Base-by-base conservation (phyloP, 2,113 vertebrate species). In the Oncorhynchus kisutch region DNA sequence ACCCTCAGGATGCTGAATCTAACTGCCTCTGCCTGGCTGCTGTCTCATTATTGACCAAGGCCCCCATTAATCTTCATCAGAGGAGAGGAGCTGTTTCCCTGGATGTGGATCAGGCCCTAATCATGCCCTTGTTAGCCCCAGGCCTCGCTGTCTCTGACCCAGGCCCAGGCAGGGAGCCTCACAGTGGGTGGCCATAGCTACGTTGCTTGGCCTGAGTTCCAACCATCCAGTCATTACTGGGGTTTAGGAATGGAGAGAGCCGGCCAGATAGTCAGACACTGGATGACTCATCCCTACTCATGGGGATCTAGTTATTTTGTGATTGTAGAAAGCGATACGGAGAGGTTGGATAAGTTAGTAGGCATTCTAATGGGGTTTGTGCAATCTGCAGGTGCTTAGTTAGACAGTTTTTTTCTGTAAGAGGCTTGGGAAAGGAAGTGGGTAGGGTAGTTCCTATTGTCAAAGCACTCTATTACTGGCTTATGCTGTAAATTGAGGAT, bases 21-120 rank as follows among this genome's bases (percentile, higher is more conserved):
- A 45, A 45, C 39, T 45, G 39, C 39, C 9, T 67, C 65, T 74
- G 77, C 60, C 60, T 64, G 39, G 51, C 51, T 64, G 22, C 75
- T 68, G 75, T 76, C 85, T 82, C 80, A 68, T 84, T 84, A 88
- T 80, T 88, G 88, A 89, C 88, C 77, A 66, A 65, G 68, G 64
- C 82, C 66, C 3, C 82, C 82, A 86, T 92, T 91, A 89, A 91
- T 94, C 87, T 92, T 77, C 78, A 88, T 92, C 1, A 77, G 83
- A 72, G 51, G 72, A 90, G 73, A 81, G 73, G 74, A 86, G 79
- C 83, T 78, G 84, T 92, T 87, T 87, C 71, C 75, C 71, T 22
- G 1, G 65, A 64, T 84, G 74, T 73, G 72, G 78, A 85, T 90
- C 88, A 87, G 69, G 76, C 82, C 81, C 86, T 87, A 78, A 85